These are phyloP conservation scores for Alectura lathami DNA, from an alignment of 2,113 vertebrate genomes.

Conservation along the genomic window DNA sequence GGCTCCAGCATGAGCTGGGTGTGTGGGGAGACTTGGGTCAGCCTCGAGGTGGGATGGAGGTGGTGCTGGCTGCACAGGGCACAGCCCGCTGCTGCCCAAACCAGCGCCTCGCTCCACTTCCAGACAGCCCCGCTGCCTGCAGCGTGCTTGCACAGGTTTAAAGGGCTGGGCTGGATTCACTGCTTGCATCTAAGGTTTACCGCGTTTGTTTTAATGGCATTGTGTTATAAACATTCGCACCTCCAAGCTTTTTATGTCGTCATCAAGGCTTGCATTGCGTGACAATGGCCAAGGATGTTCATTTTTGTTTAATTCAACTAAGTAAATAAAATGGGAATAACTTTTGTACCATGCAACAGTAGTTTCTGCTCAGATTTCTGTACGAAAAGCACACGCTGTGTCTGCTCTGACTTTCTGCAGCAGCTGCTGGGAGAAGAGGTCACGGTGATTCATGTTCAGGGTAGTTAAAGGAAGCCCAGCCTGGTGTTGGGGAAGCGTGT, in stretches of 20 bases:
- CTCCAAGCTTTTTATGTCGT: slow-evolving; percentile 12
- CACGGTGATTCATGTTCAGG: not conserved
- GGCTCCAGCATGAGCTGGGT: not conserved
- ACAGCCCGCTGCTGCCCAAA: not conserved
- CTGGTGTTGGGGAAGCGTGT: not conserved
- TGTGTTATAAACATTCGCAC: slow-evolving; percentile 54
- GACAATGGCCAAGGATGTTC: not conserved
- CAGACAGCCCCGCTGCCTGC: not conserved
- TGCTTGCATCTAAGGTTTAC: not conserved
- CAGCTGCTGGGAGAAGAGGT: not conserved
- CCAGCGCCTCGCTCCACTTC: not conserved
- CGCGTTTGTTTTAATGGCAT: slow-evolving; percentile 29
- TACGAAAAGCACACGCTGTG: not conserved
- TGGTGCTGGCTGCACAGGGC: not conserved
- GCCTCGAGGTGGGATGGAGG: not conserved
- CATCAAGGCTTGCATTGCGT: not conserved
- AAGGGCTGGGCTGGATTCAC: not conserved
- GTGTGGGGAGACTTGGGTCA: not conserved
- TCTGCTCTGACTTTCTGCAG: slow-evolving; percentile 11
- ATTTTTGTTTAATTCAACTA: slow-evolving; percentile 54
- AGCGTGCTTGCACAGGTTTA: not conserved
- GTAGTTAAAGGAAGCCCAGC: not conserved
- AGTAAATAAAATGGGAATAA: slow-evolving; percentile 67
- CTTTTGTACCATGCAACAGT: slow-evolving; percentile 31
- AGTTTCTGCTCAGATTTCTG: slow-evolving; percentile 21